Conservation (phyloP, 2,888 invertebrate species). For the Orthonevra nobilis region DNA sequence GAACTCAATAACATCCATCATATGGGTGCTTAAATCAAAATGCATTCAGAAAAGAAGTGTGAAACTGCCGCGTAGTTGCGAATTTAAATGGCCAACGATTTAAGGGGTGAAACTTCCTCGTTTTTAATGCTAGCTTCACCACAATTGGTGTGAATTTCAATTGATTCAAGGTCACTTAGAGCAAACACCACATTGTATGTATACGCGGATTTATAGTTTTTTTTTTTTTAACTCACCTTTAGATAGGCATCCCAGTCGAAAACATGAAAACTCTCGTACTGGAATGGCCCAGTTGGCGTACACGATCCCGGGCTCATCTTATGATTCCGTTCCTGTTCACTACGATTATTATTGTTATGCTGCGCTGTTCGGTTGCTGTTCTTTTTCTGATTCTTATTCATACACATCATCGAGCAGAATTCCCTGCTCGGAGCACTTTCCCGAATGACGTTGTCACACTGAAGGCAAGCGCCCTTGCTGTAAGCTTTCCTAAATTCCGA, state of each 20-base stretch:
- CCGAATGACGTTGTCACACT: slow-evolving; percentile 91
- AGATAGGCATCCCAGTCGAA: slow-evolving; percentile 95
- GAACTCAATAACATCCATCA: too few relatives aligned
- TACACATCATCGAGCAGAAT: slow-evolving; percentile 91
- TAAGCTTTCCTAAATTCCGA: slow-evolving; percentile 94
- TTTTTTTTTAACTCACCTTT: slow-evolving; percentile 75
- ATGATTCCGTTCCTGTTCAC: slow-evolving; percentile 73
- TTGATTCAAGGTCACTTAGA: slow-evolving; percentile 12
- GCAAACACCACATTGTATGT: too few relatives aligned
- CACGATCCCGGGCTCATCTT: slow-evolving; percentile 76
- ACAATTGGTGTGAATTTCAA: background rate
- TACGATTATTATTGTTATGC: slow-evolving; percentile 73
- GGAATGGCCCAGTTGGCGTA: slow-evolving; percentile 86
- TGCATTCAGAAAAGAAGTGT: too few relatives aligned
- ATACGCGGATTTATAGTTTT: too few relatives aligned
- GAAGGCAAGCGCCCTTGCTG: slow-evolving; percentile 91
- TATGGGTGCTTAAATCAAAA: too few relatives aligned
- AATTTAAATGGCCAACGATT: background rate
- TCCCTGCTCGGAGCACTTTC: slow-evolving; percentile 88
- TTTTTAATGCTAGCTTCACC: too few relatives aligned
- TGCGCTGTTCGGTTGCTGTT: slow-evolving; percentile 81
- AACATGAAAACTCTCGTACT: slow-evolving; percentile 88
- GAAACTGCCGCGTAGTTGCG: too few relatives aligned
- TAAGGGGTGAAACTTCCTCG: background rate
- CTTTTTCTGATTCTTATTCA: slow-evolving; percentile 91